A percentile compares a stretch with the other conserved stretches of the same genome.
These are phyloP conservation scores for Yponomeuta malinellus DNA, from an alignment of 2,888 invertebrate species.

Conservation along the genomic window DNA sequence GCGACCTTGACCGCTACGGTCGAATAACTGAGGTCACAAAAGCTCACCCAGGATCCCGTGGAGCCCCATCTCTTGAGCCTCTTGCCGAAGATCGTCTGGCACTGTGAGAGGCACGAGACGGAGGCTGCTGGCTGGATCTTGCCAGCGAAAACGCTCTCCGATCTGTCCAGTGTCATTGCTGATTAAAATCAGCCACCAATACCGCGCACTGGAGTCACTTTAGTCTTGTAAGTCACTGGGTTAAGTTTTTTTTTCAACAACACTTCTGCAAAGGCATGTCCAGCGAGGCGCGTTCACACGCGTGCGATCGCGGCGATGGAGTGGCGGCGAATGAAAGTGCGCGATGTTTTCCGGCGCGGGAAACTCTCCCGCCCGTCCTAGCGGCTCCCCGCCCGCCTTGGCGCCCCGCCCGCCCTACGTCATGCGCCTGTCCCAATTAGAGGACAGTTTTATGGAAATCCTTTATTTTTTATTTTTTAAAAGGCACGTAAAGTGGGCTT, in stretches of 20 bases:
- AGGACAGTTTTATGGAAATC: constrained; percentile 29
- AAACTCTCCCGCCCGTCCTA: constrained; percentile 53
- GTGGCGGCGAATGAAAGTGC: constrained; percentile 34
- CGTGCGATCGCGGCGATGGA: constrained; percentile 48
- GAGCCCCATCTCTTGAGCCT: constrained; percentile 83
- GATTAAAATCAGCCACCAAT: constrained; percentile 28
- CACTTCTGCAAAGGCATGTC: neutral
- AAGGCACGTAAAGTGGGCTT: constrained; percentile 31
- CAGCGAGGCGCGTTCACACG: constrained; percentile 11
- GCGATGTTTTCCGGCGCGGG: constrained; percentile 48
- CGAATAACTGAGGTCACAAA: neutral
- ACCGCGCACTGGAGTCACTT: constrained; percentile 7
- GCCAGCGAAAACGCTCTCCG: constrained; percentile 57
- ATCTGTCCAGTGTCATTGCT: constrained; percentile 68
- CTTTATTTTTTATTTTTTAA: constrained; percentile 28
- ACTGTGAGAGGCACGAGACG: constrained; percentile 72
- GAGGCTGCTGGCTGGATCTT: constrained; percentile 70
- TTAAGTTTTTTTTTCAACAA: neutral
- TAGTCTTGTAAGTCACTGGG: constrained; percentile 1
- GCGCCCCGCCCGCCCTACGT: constrained; percentile 24
- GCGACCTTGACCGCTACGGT: neutral
- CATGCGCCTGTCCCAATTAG: constrained; percentile 35
- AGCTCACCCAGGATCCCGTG: constrained; percentile 83
- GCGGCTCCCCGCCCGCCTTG: constrained; percentile 36
- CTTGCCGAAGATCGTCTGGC: constrained; percentile 80